These are phyloP conservation scores for Phylloscopus trochilus DNA, from an alignment of 2,113 vertebrate genomes.

Conservation along the genomic window DNA sequence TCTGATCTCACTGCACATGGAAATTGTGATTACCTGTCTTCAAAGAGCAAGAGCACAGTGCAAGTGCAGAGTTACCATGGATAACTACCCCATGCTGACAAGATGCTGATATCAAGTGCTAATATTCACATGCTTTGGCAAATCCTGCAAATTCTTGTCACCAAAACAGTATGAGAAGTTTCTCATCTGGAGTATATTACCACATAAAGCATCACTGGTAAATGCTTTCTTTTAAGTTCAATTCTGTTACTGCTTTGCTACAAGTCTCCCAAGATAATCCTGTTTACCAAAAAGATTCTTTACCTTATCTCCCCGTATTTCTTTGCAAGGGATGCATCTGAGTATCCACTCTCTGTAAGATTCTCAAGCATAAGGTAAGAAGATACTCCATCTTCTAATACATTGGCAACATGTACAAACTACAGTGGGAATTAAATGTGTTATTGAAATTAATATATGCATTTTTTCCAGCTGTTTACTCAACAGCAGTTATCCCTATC, in stretches of 20 bases:
- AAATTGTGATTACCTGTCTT: neutral
- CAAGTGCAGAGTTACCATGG: neutral
- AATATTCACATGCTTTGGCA: neutral
- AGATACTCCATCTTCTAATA: neutral
- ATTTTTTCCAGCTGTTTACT: slow-evolving; percentile 56
- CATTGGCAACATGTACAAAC: neutral
- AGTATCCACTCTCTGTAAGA: neutral
- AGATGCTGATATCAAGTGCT: neutral
- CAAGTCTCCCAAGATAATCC: neutral
- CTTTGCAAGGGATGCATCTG: neutral
- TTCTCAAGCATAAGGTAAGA: neutral
- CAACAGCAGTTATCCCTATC: slow-evolving; percentile 11
- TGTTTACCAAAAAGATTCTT: neutral
- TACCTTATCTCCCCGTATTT: rapidly evolving
- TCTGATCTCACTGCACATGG: neutral
- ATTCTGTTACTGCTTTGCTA: neutral
- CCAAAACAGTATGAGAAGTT: neutral
- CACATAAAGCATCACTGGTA: neutral
- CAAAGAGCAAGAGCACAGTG: neutral
- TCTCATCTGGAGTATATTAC: neutral
- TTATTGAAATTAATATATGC: slow-evolving; percentile 17
- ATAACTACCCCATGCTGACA: neutral
- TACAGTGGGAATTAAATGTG: neutral
- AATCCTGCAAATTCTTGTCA: neutral
- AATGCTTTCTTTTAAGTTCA: neutral